Evolutionary conservation across 2,113 vertebrate species (phyloP).

Genomic region (Promerops cafer): DNA sequence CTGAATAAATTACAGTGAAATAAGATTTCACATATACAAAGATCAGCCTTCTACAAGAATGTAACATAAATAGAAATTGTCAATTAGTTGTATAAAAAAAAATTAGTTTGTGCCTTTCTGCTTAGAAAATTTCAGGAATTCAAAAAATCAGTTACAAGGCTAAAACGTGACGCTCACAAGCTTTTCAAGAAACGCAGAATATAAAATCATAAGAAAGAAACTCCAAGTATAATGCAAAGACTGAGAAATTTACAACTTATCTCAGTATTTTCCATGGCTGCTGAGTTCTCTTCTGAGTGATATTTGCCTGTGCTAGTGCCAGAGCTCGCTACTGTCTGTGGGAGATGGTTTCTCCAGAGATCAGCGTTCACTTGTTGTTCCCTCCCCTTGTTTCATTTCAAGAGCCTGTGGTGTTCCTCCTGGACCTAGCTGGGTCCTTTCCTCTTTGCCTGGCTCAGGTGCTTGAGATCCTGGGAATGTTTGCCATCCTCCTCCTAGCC

Average conservation of each 20-base stretch:
- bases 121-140: background rate
- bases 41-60: background rate
- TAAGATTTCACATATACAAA: background rate
- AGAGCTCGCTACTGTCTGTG: background rate
- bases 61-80: background rate
- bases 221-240: background rate
- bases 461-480: background rate
- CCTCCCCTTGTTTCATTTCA: background rate
- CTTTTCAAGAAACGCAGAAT: background rate
- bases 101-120: background rate
- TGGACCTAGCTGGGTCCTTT: background rate
- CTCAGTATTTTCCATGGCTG: background rate
- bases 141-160: background rate
- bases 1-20: background rate
- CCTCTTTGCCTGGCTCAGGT: background rate
- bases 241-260: background rate
- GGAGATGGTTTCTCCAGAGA: background rate
- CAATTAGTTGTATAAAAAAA: background rate
- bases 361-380: background rate
- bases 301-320: background rate
- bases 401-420: background rate
- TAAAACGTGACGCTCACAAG: accelerated
- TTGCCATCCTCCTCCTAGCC: background rate
- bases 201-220: background rate
- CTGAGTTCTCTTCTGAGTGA: background rate